phyloP scores from a whole-genome alignment of 2,797 vertebrate species.

The Eupleurogrammus muticus region DNA sequence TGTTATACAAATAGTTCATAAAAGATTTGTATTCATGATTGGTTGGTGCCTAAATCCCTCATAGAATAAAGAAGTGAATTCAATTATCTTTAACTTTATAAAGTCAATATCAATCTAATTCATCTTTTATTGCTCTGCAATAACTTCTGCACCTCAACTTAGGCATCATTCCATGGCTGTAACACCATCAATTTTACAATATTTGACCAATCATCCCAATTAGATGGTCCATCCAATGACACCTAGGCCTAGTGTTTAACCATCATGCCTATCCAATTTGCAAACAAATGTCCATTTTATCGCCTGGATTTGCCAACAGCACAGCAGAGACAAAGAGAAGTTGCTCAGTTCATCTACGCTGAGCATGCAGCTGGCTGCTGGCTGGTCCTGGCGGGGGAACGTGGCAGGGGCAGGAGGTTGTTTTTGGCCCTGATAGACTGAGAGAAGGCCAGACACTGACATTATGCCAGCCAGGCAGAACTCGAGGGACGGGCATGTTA shows the following conservation, averaged over 20 bases:
- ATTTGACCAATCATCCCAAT: background rate
- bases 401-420: conserved; percentile 52
- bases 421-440: conserved; percentile 72
- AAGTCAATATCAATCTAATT: conserved; percentile 16
- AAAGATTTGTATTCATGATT: conserved; percentile 3
- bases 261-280: conserved; percentile 10
- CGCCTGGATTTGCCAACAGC: conserved; percentile 21
- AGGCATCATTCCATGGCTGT: background rate
- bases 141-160: no score
- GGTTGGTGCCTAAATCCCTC: background rate
- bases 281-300: conserved; percentile 17
- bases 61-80: conserved; percentile 15
- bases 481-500: conserved; percentile 69
- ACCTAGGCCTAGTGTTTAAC: background rate
- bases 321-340: conserved; percentile 27
- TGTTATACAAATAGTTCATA: background rate
- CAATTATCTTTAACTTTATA: conserved; percentile 21
- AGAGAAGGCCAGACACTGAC: conserved; percentile 79
- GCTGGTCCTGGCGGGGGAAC: conserved; percentile 48
- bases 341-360: conserved; percentile 43
- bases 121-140: conserved; percentile 1
- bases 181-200: background rate
- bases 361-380: conserved; percentile 31
- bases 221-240: background rate
- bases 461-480: conserved; percentile 71